A percentile compares a stretch with the other conserved stretches of the same genome.
These are phyloP conservation scores for Equus quagga DNA, from an alignment of 2,113 vertebrate species.

Conservation along the genomic window DNA sequence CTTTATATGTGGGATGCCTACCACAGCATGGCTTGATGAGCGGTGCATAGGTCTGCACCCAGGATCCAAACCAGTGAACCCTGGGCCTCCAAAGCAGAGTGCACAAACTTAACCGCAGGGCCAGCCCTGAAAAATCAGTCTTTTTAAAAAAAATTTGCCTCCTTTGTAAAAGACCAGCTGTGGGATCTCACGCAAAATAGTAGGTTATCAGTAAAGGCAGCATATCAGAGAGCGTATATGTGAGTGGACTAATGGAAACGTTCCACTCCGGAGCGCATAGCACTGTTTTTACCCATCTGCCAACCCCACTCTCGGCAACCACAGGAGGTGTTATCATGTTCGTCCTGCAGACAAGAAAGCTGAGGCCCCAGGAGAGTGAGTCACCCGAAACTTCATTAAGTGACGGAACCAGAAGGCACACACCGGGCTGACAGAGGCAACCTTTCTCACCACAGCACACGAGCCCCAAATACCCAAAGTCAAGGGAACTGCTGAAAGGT, in stretches of 20 bases:
- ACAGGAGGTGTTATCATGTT: background rate
- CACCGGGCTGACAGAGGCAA: too few species aligned
- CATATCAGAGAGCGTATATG: background rate
- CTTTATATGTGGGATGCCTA: too few species aligned
- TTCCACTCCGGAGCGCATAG: background rate
- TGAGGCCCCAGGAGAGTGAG: background rate
- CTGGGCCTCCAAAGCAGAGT: too few species aligned
- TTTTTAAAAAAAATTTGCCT: background rate
- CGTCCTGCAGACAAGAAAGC: background rate
- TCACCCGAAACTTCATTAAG: too few species aligned
- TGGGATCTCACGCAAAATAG: slow-evolving; percentile 25
- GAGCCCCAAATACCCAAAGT: background rate
- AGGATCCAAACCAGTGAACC: too few species aligned
- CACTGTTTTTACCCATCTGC: background rate
- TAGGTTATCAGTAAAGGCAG: background rate
- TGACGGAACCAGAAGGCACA: background rate
- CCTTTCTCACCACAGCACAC: background rate
- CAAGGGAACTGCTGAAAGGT: background rate
- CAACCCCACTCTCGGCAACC: background rate
- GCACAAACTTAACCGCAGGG: too few species aligned
- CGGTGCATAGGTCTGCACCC: too few species aligned
- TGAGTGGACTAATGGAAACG: slow-evolving; percentile 54
- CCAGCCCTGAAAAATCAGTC: too few species aligned
- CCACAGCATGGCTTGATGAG: too few species aligned
- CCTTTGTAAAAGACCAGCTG: slow-evolving; percentile 1